A percentile compares a stretch with the other conserved stretches of the same genome.
These are phyloP conservation scores for Hippotragus niger DNA, from an alignment of 2,113 vertebrate genomes.

Conservation along the genomic window DNA sequence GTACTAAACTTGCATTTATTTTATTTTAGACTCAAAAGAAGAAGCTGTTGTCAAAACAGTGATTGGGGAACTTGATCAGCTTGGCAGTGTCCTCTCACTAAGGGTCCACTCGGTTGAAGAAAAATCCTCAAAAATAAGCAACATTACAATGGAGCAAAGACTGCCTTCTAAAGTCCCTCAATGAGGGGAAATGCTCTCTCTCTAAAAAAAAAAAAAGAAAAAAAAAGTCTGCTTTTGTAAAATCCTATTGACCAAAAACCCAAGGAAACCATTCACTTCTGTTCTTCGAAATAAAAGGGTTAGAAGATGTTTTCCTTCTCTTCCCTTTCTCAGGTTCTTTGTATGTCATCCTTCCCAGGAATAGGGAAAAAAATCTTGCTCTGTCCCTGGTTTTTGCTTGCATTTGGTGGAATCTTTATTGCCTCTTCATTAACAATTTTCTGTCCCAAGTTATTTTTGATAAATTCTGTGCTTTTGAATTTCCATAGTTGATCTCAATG, in stretches of 20 bases:
- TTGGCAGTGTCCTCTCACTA: constrained; percentile 65
- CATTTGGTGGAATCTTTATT: not conserved
- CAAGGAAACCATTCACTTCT: constrained; percentile 26
- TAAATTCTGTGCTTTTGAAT: not conserved
- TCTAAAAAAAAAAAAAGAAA: not conserved
- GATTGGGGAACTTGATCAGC: constrained; percentile 66
- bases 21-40: constrained; percentile 67
- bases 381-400: not conserved
- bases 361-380: not conserved
- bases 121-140: constrained; percentile 70
- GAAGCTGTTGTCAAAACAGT: constrained; percentile 59
- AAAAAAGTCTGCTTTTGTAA: not conserved
- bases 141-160: constrained; percentile 53
- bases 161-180: constrained; percentile 12
- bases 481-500: not conserved
- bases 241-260: not conserved
- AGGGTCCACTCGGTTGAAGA: constrained; percentile 69
- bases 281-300: not conserved
- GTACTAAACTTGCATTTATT: not conserved
- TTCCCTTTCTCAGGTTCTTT: not conserved
- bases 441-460: constrained; percentile 14
- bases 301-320: not conserved
- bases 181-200: not conserved
- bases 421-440: constrained; percentile 50
- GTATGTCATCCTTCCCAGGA: not conserved